Evolutionary conservation across 2,888 invertebrate species (phyloP).

Genomic region (Drosophila ustulata): DNA sequence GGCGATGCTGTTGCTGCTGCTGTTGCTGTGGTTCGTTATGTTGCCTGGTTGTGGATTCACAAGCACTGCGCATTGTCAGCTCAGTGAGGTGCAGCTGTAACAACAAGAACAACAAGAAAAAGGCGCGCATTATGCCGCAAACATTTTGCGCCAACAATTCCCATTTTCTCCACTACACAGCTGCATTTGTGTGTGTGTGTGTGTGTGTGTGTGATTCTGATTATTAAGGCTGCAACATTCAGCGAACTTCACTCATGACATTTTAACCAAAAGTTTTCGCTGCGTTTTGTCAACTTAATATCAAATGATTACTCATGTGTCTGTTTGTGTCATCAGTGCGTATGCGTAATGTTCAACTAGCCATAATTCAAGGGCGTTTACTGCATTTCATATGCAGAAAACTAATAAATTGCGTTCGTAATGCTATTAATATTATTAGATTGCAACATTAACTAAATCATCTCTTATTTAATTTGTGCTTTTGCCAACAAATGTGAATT

Average conservation of each 20-base stretch:
- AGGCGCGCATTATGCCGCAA: conserved; percentile 53
- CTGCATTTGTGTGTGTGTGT: conserved; percentile 42
- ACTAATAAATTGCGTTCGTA: conserved; percentile 2
- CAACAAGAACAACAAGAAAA: conserved; percentile 15
- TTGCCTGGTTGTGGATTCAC: conserved; percentile 49
- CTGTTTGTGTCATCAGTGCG: conserved; percentile 7
- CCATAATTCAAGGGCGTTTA: not conserved
- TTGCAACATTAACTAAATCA: conserved; percentile 7
- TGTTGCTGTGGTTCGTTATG: conserved; percentile 45
- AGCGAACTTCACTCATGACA: conserved; percentile 45
- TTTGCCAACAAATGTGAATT: not conserved
- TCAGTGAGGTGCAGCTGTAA: conserved; percentile 41
- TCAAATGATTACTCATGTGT: conserved; percentile 49
- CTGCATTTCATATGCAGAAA: not conserved
- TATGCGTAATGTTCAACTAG: conserved; percentile 6
- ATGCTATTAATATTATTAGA: conserved; percentile 11
- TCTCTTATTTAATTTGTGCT: conserved; percentile 21
- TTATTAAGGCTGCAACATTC: no score
- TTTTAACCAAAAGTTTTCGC: conserved; percentile 77
- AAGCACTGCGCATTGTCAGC: conserved; percentile 64
- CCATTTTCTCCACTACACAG: conserved; percentile 24
- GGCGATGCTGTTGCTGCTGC: conserved; percentile 11
- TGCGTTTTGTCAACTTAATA: conserved; percentile 37
- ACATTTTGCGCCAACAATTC: conserved; percentile 67
- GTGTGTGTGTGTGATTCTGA: conserved; percentile 11